A percentile compares a stretch with the other conserved stretches of the same genome.
Conservation (phyloP, 1,140 invertebrate genomes). For the Brachionus calyciflorus region DNA sequence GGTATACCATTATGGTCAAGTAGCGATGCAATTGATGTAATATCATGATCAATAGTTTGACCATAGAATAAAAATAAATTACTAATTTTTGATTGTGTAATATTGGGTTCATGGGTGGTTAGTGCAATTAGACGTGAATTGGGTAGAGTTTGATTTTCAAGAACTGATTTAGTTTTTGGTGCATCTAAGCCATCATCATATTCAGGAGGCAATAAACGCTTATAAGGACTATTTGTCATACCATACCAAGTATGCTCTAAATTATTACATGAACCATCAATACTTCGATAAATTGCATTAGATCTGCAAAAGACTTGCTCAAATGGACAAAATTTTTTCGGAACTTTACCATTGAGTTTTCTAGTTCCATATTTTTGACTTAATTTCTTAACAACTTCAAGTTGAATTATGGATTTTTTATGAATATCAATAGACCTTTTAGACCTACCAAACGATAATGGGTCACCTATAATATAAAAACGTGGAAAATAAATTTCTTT, state of each 20-base stretch:
- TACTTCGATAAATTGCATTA: neutral
- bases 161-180: neutral
- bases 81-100: neutral
- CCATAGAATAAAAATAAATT: constrained; percentile 70
- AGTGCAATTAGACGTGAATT: constrained; percentile 82
- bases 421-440: neutral
- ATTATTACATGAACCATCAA: constrained; percentile 45
- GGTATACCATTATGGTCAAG: neutral
- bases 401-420: neutral
- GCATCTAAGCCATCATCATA: constrained; percentile 10
- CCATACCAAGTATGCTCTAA: constrained; percentile 15
- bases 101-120: constrained; percentile 51
- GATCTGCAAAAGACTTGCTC: neutral
- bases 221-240: neutral
- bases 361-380: neutral
- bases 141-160: constrained; percentile 71
- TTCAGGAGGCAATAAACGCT: neutral
- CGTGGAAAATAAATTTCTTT: too few relatives aligned
- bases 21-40: constrained; percentile 49
- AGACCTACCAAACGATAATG: constrained; percentile 5
- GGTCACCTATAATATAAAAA: neutral
- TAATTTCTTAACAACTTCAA: neutral
- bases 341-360: constrained; percentile 19
- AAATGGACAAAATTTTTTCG: constrained; percentile 38
- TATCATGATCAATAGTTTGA: constrained; percentile 69